Percentiles rank a stretch among this genome's conserved stretches.
phyloP scores from a whole-genome alignment of 1,140 invertebrate genomes.

The Semibalanus balanoides region DNA sequence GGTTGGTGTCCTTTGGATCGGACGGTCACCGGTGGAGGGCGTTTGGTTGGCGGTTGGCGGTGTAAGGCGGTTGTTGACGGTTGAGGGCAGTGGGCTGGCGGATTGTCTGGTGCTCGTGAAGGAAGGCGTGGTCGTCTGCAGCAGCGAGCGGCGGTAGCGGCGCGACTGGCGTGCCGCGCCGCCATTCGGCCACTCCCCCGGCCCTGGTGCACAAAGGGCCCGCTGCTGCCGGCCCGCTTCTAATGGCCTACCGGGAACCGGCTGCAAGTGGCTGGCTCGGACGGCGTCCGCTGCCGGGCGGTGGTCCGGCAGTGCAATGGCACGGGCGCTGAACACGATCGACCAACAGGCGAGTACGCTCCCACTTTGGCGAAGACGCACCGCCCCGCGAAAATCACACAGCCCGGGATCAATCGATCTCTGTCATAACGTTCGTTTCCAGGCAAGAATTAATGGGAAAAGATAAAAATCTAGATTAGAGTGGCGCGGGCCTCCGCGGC shows the following conservation, averaged over 20 bases:
- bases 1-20: too few relatives aligned
- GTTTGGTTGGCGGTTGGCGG: too few relatives aligned
- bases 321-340: too few relatives aligned
- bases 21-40: too few relatives aligned
- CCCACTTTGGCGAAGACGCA: background rate
- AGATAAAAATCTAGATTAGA: slow-evolving; percentile 1
- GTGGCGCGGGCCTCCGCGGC: background rate
- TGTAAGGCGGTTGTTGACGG: too few relatives aligned
- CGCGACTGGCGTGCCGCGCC: background rate
- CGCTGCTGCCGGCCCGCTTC: background rate
- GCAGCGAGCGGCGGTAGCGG: background rate
- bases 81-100: background rate
- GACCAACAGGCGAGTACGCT: too few relatives aligned
- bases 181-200: background rate
- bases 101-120: background rate
- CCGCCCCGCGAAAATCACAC: background rate
- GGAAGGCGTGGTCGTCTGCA: too few relatives aligned
- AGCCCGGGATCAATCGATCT: background rate
- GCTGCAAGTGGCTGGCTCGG: background rate
- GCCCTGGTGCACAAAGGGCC: background rate
- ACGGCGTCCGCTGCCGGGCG: too few relatives aligned
- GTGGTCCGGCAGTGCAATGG: too few relatives aligned
- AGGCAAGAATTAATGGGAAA: background rate
- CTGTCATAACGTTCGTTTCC: slow-evolving; percentile 1
- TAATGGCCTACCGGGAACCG: background rate